These are phyloP conservation scores for Hedychridium roseum DNA, from an alignment of 2,888 invertebrate species.

Conservation along the genomic window DNA sequence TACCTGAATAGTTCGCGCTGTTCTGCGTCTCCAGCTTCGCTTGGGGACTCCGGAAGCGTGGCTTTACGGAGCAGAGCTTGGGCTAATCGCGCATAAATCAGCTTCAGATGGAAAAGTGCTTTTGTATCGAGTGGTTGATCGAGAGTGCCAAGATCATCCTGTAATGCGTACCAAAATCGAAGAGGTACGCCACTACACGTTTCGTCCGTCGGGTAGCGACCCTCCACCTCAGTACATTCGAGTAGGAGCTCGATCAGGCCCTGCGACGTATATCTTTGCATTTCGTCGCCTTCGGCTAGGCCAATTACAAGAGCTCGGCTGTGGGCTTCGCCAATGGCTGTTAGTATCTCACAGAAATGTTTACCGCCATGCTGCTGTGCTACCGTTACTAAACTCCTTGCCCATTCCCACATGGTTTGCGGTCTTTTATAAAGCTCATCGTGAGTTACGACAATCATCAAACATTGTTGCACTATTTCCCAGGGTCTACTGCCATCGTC, in stretches of 20 bases:
- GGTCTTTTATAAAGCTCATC: constrained; percentile 44
- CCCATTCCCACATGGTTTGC: constrained; percentile 55
- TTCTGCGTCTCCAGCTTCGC: constrained; percentile 67
- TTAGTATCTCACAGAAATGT: constrained; percentile 55
- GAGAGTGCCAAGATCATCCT: constrained; percentile 67
- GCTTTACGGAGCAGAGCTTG: constrained; percentile 82
- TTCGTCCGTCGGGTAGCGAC: constrained; percentile 89
- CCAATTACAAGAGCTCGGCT: constrained; percentile 67
- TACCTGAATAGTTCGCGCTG: constrained; percentile 81
- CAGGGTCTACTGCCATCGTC: constrained; percentile 46
- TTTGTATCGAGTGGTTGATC: constrained; percentile 49
- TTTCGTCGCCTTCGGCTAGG: constrained; percentile 64
- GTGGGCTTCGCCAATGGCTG: constrained; percentile 66
- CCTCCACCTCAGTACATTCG: constrained; percentile 81
- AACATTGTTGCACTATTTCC: constrained; percentile 53
- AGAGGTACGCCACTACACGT: constrained; percentile 85
- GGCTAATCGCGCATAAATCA: constrained; percentile 81
- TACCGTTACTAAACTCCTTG: constrained; percentile 45
- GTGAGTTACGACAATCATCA: constrained; percentile 48
- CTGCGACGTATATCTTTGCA: constrained; percentile 67
- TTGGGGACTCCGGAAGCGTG: constrained; percentile 69
- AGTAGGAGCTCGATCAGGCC: constrained; percentile 77
- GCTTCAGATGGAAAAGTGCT: constrained; percentile 66
- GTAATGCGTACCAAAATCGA: constrained; percentile 91
- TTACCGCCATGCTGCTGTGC: constrained; percentile 46